These are phyloP conservation scores for Globia sparganii DNA, from an alignment of 2,888 invertebrate species.

Conservation along the genomic window DNA sequence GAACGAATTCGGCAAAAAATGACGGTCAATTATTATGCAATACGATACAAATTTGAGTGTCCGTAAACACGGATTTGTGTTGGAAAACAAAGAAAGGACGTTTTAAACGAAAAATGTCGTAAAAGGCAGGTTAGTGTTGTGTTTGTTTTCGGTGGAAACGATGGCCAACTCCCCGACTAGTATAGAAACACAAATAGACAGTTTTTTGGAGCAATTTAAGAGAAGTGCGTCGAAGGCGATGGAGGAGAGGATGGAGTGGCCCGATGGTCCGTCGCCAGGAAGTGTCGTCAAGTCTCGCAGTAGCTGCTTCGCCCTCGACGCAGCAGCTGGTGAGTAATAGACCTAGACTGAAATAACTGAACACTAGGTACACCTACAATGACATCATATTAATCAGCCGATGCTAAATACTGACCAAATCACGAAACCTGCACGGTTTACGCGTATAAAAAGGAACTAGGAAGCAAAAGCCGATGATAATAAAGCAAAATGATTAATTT, in stretches of 20 bases:
- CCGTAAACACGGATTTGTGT: conserved; percentile 61
- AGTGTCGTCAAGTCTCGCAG: conserved; percentile 88
- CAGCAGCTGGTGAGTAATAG: conserved; percentile 83
- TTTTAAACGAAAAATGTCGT: conserved; percentile 77
- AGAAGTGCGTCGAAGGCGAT: conserved; percentile 94
- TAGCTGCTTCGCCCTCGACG: conserved; percentile 87
- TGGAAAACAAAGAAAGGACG: conserved; percentile 67
- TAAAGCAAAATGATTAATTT: neutral
- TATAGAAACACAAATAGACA: conserved; percentile 96
- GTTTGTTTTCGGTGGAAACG: conserved; percentile 89
- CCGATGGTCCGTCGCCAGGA: conserved; percentile 85
- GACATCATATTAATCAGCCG: conserved; percentile 29
- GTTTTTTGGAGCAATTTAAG: conserved; percentile 95
- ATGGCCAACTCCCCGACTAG: conserved; percentile 93
- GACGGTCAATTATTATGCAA: conserved; percentile 75
- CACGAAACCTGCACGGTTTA: conserved; percentile 10
- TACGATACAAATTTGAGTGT: conserved; percentile 66
- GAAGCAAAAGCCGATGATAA: conserved; percentile 11
- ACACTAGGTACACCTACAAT: neutral
- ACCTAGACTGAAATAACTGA: conserved; percentile 15
- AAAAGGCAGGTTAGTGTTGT: conserved; percentile 78
- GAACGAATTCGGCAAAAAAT: conserved; percentile 78
- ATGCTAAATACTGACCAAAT: conserved; percentile 6
- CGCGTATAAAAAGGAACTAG: neutral
- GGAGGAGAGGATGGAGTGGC: conserved; percentile 91